Evolutionary conservation across 2,888 invertebrate species (phyloP), one percentile per base, ranked within the genome.

Genomic region (Lasioglossum calceatum): DNA sequence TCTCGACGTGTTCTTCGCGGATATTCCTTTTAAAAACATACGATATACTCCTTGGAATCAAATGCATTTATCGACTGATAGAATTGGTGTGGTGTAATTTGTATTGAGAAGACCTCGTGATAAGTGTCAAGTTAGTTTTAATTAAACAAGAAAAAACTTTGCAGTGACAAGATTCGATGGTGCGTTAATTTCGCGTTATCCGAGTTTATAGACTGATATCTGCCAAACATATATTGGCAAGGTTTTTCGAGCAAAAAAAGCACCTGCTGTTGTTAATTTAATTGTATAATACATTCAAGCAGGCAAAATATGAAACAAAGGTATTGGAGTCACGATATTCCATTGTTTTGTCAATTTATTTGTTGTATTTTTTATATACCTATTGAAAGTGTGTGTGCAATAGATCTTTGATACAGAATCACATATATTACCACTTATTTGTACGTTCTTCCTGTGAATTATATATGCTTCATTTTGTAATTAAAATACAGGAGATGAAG

Each of bases 101-200:
- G 74, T 78, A 81, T 67, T 36, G 74, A 85, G 71, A 85, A 81
- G 71, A 79, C 81, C 85, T 78, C 85, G 77, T 85, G 86, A 86
- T 86, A 86, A 87, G 75, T 87, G 83, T 87, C 83, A 87, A 80
- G 58, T 80, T 76, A 47, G 42, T 77, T 74, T 77, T 74, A 82
- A 82, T 79, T 76, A 27, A n/a, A 76, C 64, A 39, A 44, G 36
- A 61, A 67, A 50, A 44, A n/a, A 44, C 73, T 79, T 81, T 19
- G 7, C 27, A 70, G 27, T 39, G 50, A 73, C 47, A 42, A 39
- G 12, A 67, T 70, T 36, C 50, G 16, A 16, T 14, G 75, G 54
- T 44, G n/a, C 14, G 61, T 81, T 36, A 64, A n/a, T 27, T 73
- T 54, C 3, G n/a, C 36, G 19, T 61, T 39, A 23, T 16, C 23